Percentiles rank a stretch among this genome's conserved stretches.
These are phyloP conservation scores for Drosophila yooni DNA, from an alignment of 2,888 invertebrate genomes.

Conservation along the genomic window DNA sequence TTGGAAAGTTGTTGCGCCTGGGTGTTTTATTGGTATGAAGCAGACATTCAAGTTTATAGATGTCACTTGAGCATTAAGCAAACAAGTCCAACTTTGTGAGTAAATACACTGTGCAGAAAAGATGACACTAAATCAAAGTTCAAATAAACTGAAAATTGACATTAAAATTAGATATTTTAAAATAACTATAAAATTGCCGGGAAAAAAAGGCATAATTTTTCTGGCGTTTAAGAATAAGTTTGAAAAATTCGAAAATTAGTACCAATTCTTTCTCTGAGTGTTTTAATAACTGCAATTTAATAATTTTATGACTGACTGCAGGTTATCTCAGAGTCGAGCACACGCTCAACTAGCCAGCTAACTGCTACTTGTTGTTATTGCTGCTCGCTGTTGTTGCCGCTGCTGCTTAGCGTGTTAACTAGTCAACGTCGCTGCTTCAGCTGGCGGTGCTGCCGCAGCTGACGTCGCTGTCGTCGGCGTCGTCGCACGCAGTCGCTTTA, in stretches of 20 bases:
- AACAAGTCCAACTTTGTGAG: background rate
- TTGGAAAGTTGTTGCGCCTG: background rate
- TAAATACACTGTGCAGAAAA: background rate
- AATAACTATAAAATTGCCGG: too few relatives aligned
- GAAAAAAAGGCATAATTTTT: too few relatives aligned
- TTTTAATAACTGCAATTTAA: background rate
- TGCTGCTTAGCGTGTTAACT: constrained; percentile 55
- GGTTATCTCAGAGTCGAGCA: constrained; percentile 1
- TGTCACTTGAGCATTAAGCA: background rate
- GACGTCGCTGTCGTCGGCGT: constrained; percentile 27
- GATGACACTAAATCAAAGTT: background rate
- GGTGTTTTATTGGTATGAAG: background rate
- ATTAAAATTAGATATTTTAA: background rate
- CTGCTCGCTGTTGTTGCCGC: constrained; percentile 19
- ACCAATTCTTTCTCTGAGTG: background rate
- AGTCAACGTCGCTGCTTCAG: constrained; percentile 27
- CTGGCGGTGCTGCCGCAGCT: constrained; percentile 21
- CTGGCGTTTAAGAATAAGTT: too few relatives aligned
- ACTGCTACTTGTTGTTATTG: constrained; percentile 11
- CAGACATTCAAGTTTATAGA: background rate
- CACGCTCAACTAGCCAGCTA: background rate
- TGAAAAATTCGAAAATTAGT: too few relatives aligned
- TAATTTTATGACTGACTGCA: background rate
- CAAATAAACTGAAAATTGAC: background rate
- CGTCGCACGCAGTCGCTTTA: constrained; percentile 55